Percentiles rank a stretch among this genome's conserved stretches.
These are phyloP conservation scores for Phainopepla nitens DNA, from an alignment of 2,113 vertebrate genomes.

Conservation along the genomic window DNA sequence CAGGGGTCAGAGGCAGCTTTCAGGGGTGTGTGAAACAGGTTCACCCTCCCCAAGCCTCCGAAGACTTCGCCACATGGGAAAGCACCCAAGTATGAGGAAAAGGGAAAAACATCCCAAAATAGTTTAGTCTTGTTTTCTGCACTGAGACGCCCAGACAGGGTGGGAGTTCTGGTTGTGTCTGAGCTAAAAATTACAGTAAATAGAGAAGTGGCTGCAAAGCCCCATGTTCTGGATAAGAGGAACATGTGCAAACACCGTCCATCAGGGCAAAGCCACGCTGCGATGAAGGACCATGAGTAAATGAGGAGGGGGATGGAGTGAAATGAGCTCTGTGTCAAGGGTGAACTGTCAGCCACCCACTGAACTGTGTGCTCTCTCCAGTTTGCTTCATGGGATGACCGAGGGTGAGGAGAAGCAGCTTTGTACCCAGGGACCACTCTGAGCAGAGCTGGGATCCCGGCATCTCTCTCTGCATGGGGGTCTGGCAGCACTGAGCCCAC, in stretches of 20 bases:
- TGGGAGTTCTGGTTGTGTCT: slow-evolving; percentile 72
- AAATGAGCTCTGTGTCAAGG: not conserved
- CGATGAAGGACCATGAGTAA: not conserved
- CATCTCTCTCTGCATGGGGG: fast-evolving
- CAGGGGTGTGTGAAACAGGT: slow-evolving; percentile 16
- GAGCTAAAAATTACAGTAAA: slow-evolving; percentile 69
- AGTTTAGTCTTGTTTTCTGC: slow-evolving; percentile 72
- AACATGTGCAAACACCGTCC: not conserved
- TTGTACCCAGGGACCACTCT: fast-evolving
- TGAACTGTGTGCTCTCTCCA: not conserved
- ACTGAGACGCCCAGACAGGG: slow-evolving; percentile 67
- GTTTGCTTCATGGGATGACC: fast-evolving
- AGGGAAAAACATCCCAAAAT: slow-evolving; percentile 71
- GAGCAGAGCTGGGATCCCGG: not conserved
- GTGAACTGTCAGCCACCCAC: not conserved
- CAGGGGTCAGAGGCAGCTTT: not conserved
- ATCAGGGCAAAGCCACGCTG: not conserved
- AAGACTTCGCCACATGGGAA: slow-evolving; percentile 65
- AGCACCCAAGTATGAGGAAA: slow-evolving; percentile 71
- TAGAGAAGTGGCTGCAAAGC: slow-evolving; percentile 54
- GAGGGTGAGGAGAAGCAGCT: not conserved
- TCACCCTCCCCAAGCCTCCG: slow-evolving; percentile 20
- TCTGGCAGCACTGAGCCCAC: not conserved
- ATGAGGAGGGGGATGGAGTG: not conserved
- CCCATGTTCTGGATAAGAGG: slow-evolving; percentile 29